Percentiles rank a stretch among this genome's conserved stretches.
phyloP scores from a whole-genome alignment of 1,140 invertebrate species.

The Drosophila equinoxialis region DNA sequence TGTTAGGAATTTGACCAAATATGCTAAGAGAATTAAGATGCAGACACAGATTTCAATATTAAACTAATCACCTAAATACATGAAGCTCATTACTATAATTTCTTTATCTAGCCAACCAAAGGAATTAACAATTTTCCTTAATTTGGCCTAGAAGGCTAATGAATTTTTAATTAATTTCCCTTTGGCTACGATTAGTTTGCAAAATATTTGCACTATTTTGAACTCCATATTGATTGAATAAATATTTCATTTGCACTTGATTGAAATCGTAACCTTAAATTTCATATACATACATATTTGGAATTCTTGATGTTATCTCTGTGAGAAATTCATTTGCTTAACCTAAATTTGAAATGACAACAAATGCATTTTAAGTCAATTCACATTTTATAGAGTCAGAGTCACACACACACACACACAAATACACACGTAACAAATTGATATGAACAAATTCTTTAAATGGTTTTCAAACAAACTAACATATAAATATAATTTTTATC shows the following conservation, averaged over 20 bases:
- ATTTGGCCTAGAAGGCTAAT: too few relatives aligned
- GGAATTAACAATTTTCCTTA: too few relatives aligned
- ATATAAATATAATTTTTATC: constrained; percentile 50
- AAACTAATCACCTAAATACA: too few relatives aligned
- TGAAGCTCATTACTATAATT: too few relatives aligned
- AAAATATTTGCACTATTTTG: too few relatives aligned
- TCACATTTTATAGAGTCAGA: constrained; percentile 50
- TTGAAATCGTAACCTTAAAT: constrained; percentile 2
- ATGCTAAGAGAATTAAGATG: too few relatives aligned
- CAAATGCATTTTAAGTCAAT: constrained; percentile 53
- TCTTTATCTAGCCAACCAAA: too few relatives aligned
- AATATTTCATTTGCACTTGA: constrained; percentile 12
- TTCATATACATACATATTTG: not conserved
- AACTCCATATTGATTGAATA: not conserved
- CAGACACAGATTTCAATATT: too few relatives aligned
- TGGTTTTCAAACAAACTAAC: constrained; percentile 12
- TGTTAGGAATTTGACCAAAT: too few relatives aligned
- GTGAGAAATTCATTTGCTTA: not conserved
- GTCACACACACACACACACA: constrained; percentile 5
- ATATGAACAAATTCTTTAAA: constrained; percentile 26
- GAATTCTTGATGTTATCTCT: constrained; percentile 4
- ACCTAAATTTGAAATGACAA: constrained; percentile 29
- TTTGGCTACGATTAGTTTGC: too few relatives aligned
- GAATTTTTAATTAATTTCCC: too few relatives aligned
- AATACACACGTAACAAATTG: constrained; percentile 19